These are phyloP conservation scores for Steromphala cineraria DNA, from an alignment of 2,888 invertebrate genomes.

Conservation along the genomic window DNA sequence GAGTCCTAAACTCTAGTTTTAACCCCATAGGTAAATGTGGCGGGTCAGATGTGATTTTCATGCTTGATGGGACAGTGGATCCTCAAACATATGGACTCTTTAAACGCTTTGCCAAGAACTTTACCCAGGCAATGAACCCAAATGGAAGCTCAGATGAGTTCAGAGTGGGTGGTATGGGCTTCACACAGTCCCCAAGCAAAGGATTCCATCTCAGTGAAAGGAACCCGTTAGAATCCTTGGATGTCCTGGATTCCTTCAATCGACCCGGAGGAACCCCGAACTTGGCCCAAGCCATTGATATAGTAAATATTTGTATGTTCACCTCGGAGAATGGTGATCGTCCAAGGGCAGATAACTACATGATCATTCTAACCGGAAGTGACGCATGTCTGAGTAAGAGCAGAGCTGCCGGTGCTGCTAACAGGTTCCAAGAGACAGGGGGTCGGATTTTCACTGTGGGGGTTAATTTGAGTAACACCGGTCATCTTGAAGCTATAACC, in stretches of 20 bases:
- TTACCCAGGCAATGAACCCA: conserved; percentile 49
- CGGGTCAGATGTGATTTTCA: conserved; percentile 41
- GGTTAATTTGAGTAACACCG: conserved; percentile 36
- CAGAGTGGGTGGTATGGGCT: conserved; percentile 58
- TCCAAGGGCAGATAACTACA: no score
- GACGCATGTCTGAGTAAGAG: no score
- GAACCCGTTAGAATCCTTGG: no score
- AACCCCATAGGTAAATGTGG: no score
- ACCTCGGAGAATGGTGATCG: no score
- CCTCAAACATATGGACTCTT: conserved; percentile 58
- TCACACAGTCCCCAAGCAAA: conserved; percentile 51
- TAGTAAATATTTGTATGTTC: no score
- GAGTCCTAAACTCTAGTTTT: no score
- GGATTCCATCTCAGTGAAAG: conserved; percentile 49
- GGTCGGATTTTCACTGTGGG: conserved; percentile 38
- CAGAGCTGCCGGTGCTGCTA: no score
- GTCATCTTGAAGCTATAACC: conserved; percentile 58
- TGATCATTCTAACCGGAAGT: no score
- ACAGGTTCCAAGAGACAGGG: background rate
- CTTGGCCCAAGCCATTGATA: no score
- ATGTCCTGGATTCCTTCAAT: no score
- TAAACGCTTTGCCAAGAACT: conserved; percentile 55
- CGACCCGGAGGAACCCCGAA: no score
- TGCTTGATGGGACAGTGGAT: conserved; percentile 66
- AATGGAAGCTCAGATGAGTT: conserved; percentile 52